These are phyloP conservation scores for Buceros bicornis DNA, from an alignment of 2,797 vertebrate genomes.

Conservation along the genomic window DNA sequence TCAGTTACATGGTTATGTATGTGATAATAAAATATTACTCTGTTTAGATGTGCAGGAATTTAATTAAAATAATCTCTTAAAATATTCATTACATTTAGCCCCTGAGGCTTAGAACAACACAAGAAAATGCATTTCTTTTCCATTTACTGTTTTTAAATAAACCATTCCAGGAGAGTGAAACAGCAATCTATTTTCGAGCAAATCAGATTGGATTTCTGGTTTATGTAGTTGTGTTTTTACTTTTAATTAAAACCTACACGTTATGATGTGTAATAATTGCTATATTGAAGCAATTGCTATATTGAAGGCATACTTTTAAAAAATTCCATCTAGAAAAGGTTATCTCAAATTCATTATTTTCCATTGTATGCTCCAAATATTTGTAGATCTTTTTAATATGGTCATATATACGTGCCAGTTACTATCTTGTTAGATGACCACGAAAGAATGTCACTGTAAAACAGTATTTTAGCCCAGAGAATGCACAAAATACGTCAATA, in stretches of 20 bases:
- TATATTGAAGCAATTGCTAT: constrained; percentile 73
- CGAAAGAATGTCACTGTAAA: constrained; percentile 40
- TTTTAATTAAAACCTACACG: constrained; percentile 84
- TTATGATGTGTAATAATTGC: constrained; percentile 77
- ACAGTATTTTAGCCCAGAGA: constrained; percentile 61
- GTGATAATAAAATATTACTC: constrained; percentile 89
- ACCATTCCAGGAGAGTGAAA: constrained; percentile 82
- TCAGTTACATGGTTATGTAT: constrained; percentile 82
- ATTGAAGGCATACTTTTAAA: constrained; percentile 71
- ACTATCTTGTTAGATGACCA: constrained; percentile 71
- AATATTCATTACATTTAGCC: constrained; percentile 89
- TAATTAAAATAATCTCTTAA: constrained; percentile 92
- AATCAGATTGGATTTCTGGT: constrained; percentile 84
- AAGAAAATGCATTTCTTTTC: constrained; percentile 83
- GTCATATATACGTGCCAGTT: constrained; percentile 72
- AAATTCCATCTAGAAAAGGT: constrained; percentile 69
- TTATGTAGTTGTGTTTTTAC: constrained; percentile 78
- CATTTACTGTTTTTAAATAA: constrained; percentile 86
- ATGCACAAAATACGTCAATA: background rate
- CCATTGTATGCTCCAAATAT: constrained; percentile 57
- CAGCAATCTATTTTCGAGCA: constrained; percentile 83
- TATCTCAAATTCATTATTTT: constrained; percentile 70
- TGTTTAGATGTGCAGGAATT: constrained; percentile 88
- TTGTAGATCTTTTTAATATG: constrained; percentile 75
- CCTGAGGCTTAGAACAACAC: constrained; percentile 84